Evolutionary conservation across 2,797 vertebrate species (phyloP).

Genomic region (Pyrrhura leucotis): DNA sequence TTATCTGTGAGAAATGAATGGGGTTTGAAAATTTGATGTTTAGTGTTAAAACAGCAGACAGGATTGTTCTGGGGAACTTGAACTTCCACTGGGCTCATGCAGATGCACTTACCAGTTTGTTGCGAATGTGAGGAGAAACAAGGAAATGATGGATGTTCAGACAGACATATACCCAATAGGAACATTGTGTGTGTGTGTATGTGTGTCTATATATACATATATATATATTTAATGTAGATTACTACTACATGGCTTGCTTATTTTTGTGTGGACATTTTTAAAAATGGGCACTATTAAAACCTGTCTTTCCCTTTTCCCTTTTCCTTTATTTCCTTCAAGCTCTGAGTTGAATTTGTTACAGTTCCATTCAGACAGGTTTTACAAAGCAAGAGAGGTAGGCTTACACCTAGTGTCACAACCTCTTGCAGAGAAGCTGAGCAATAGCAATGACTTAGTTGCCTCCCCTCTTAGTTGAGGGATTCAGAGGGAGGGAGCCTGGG

Average conservation of each 20-base stretch:
- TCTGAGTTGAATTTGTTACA: background rate
- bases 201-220: accelerated
- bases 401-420: background rate
- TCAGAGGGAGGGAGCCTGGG: background rate
- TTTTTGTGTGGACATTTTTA: background rate
- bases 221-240: background rate
- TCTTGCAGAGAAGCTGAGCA: background rate
- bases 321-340: background rate
- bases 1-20: background rate
- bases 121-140: background rate
- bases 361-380: background rate
- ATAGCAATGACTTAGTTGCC: background rate
- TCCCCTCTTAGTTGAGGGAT: background rate
- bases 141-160: background rate
- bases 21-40: background rate
- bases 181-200: accelerated
- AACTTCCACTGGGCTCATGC: background rate
- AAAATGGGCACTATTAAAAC: background rate
- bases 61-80: background rate
- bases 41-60: background rate
- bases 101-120: too few species aligned
- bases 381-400: background rate
- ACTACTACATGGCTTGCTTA: background rate
- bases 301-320: background rate
- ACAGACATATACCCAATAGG: accelerated